Evolutionary conservation across 2,113 vertebrate species (phyloP), one percentile per base, ranked within the genome.

Genomic region (Ia io): DNA sequence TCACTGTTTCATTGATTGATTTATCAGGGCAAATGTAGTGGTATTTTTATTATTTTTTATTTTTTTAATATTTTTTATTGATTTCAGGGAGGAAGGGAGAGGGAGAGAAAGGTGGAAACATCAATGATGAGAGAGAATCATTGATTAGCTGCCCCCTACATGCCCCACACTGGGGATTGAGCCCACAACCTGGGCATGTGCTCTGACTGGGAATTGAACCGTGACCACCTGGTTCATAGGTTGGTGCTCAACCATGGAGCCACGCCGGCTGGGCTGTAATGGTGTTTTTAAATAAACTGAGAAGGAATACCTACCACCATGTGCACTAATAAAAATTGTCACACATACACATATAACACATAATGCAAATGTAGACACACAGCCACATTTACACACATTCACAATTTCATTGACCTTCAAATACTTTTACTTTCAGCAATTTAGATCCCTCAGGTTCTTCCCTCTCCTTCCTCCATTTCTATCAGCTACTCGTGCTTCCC

Each of bases 271-370:
- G 56, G 23, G 56, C 56, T 25, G 9, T 28, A 44, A 9, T 61
- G 17, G 44, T 49, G 25, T 28, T 84, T 93, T 92, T 93, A 51
- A 91, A 53, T 79, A 76, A 93, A 90, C 14, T 92, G 25, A 28
- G 32, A 71, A 93, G 28, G 25, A 59, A 56, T 3, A 32, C 74
- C 8, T 30, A 84, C 30, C 83, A 40, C 44, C 12, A 25, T 40
- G 6, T 42, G 82, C 5, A 8, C 12, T 71, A 65, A 65, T 77
- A 61, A 84, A 82, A 82, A 53, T 18, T 32, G 22, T 25, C 22
- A 30, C 22, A 85, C 20, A 79, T 10, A 25, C 28, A 74, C 49
- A 25, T 71, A 10, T 14, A 67, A 28, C 47, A 53, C 4, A 20
- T 32, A 78, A 30, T n/a, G 30, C 6, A 77, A n/a, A 76, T 17